Base-by-base conservation (phyloP, 1,140 invertebrate species). In the Nasonia giraulti region DNA sequence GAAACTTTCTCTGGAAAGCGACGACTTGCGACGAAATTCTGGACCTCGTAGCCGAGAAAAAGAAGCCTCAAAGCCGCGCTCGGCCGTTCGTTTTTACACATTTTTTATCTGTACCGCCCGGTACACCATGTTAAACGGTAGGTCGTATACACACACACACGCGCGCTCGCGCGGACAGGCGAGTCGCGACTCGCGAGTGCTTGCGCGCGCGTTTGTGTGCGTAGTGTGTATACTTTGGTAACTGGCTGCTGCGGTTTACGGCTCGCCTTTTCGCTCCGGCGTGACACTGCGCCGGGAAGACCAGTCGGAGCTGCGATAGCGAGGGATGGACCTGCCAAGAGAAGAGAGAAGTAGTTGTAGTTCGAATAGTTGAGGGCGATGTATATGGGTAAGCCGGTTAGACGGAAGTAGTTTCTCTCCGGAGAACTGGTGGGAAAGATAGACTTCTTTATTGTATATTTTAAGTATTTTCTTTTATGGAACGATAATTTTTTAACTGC, bases 61-160 rank as follows among this genome's bases (percentile, higher is more conserved):
- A 33, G 8, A 27, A 23, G 69, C n/a, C 31, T 81, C 50, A 82
- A 82, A 76, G 40, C 50, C 33, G 4, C 5, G 73, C 14, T 47
- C 7, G 27, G 73, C 55, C 68, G 69, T 83, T 83, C 68, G 55
- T 78, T 83, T 83, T 78, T 83, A 83, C 77, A 78, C 69, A 78
- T 77, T 69, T 78, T 83, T 78, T 78, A 83, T 83, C 62, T 68
- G n/a, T 55, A 14, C 8, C 1, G 66, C 27, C 12, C 27, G 80
- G 10, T 17, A 50, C 5, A n/a, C 5, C 47, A 82, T 75, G 80
- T 75, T 82, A 82, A 82, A 82, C n/a, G 71, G 31, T 62, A 5
- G 55, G 55, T 71, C 68, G 68, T 71, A 71, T 33, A 31, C 27
- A 33, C 68, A 7, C 6, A 71, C 31, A 33, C 23, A 27, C 31